Base-by-base conservation (phyloP, 2,888 invertebrate species). In the Drosophila niveifrons region DNA sequence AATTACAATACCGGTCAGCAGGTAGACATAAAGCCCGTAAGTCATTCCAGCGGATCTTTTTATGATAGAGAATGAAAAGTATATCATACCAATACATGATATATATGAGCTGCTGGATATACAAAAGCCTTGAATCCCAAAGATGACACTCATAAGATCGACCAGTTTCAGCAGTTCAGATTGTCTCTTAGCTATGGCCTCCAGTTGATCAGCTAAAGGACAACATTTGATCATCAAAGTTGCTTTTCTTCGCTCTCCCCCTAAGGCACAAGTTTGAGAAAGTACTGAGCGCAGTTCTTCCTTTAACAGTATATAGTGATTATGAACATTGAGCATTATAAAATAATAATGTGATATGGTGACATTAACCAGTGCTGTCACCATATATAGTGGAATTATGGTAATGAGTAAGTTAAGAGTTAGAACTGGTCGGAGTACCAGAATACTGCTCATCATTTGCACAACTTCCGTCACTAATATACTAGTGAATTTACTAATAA, bases 161-260 rank as follows among this genome's bases (percentile, higher is more conserved):
- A 28, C 18, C 2, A 64, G 18, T 15, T 7, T 2, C 11, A 50
- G 59, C 3, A 83, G 2, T 1, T 68, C 7, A 0, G 36, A 29
- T 9, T 83, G 80, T 0, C 39, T 52, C 1, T 23, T 17, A 3
- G 81, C 84, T 9, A 88, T 23, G 0, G 9, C 15, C 23, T 83
- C 82, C 13, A 83, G 18, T 1, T 55, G 70, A 64, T 83, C 82
- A 4, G 82, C 84, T 9, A 88, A 23, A 1, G 10, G 15, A 29
- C 82, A 83, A 23, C 82, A 88, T 9, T 70, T 66, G 3, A 34
- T 83, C 43, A 80, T 65, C 6, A 57, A 70, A 1, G 63, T 66
- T 1, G 80, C 87, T 0, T 36, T 55, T 0, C 72, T 64, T 11
- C 28, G 50, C 8, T 53, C 59, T 15, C 6, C 6, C 34, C 48